Evolutionary conservation across 1,140 invertebrate species (phyloP).

Genomic region (Batillaria attramentaria): DNA sequence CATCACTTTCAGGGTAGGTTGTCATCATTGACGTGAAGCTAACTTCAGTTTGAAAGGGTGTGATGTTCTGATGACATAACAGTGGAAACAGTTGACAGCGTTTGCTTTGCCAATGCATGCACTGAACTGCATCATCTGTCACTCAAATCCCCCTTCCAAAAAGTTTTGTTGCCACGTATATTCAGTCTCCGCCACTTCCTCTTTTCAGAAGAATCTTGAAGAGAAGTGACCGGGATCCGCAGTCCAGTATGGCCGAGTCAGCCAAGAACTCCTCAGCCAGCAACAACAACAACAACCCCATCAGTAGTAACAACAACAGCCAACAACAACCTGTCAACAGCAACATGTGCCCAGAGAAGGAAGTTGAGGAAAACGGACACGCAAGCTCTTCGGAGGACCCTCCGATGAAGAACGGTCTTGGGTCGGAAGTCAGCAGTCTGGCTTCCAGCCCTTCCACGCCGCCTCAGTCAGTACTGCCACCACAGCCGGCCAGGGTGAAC

Average conservation of each 20-base stretch:
- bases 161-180: no score
- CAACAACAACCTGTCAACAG: conserved; percentile 9
- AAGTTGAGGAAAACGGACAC: conserved; percentile 11
- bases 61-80: no score
- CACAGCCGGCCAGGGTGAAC: not conserved
- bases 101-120: no score
- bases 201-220: conserved; percentile 25
- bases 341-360: conserved; percentile 8
- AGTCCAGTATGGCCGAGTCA: conserved; percentile 8
- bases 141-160: no score
- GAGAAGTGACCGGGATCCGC: conserved; percentile 19
- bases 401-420: conserved; percentile 17
- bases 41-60: no score
- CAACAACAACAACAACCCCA: conserved; percentile 20
- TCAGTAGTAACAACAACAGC: conserved; percentile 3
- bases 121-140: no score
- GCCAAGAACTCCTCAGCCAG: not conserved
- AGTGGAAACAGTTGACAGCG: no score
- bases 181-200: no score
- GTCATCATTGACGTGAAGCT: no score
- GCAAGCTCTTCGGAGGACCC: conserved; percentile 9
- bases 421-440: conserved; percentile 32
- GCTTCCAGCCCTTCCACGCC: conserved; percentile 22
- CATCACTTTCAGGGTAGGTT: no score
- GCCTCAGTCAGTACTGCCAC: not conserved